Conservation (phyloP, 2,113 vertebrate species). For the Eubucco bourcierii region DNA sequence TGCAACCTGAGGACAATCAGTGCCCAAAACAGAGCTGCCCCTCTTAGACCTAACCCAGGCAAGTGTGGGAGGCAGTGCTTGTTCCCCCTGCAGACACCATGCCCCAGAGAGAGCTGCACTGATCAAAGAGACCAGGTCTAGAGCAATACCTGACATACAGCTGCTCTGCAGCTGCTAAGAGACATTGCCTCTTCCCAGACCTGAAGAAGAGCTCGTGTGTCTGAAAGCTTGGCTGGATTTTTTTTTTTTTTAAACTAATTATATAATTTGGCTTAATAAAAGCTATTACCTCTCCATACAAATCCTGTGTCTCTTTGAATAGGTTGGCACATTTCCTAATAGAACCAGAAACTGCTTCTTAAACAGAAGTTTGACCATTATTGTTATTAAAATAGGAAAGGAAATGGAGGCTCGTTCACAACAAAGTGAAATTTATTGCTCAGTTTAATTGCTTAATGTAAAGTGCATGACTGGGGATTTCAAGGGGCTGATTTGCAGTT, state of each 20-base stretch:
- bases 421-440: constrained; percentile 47
- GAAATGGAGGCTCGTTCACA: constrained; percentile 21
- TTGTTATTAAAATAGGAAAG: constrained; percentile 39
- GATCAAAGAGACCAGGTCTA: background rate
- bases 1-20: background rate
- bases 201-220: background rate
- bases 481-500: constrained; percentile 24
- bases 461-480: background rate
- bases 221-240: background rate
- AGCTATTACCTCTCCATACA: constrained; percentile 48
- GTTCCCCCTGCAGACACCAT: background rate
- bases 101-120: background rate
- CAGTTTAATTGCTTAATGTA: constrained; percentile 51
- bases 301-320: constrained; percentile 18
- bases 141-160: background rate
- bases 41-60: background rate
- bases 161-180: constrained; percentile 8
- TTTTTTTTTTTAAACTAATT: constrained; percentile 23
- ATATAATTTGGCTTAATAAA: constrained; percentile 49
- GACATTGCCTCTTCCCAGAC: background rate
- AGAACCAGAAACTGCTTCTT: constrained; percentile 38
- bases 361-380: constrained; percentile 40
- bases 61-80: background rate
- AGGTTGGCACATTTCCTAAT: constrained; percentile 39
- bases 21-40: background rate